Evolutionary conservation across 2,888 invertebrate genomes (phyloP), one percentile per base, ranked within the genome.

Genomic region (Dicyrtomina minuta): DNA sequence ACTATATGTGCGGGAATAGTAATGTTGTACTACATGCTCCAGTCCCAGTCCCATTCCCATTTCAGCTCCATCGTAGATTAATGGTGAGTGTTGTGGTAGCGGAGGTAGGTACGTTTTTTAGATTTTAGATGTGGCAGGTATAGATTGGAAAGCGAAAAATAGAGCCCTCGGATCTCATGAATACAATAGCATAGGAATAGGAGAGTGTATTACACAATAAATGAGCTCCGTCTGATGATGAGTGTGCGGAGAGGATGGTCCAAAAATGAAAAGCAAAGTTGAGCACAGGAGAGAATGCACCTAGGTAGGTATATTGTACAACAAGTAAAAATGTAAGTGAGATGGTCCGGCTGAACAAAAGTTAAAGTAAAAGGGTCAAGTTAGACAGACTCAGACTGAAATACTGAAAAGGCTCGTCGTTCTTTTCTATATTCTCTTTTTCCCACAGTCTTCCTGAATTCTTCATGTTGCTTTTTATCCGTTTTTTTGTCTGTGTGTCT

Each of bases 361-460:
- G 61, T 39, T 15, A 20, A 66, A 46, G 64, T 27, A 51, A 61
- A 51, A 68, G 68, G 60, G 61, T 68, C 55, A 61, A 68, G 60
- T 60, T 24, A 66, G 60, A 53, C 53, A 24, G 53, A 53, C 33
- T 33, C 4, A 33, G 33, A 5, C 33, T 33, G 33, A 33, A 33
- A 33, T 3, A 5, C 33, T 33, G 33, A 33, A 33, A 46, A 70
- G 61, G 55, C 70, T 56, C 69, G 46, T 56, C 69, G 46, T 69
- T 66, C 61, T 60, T 24, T 70, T 67, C 72, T 70, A 33, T 73
- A 65, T 71, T 76, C 72, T 70, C 44, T 73, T 68, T 71, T 76
- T 76, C 76, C 76, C 76, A 76, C 76, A 74, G 69, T 76, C 72
- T 74, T 70, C 71, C 71, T 76, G 71, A 74, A 76, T 74, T 74